These are phyloP conservation scores for Mobula hypostoma DNA, from an alignment of 2,113 vertebrate species.

Conservation along the genomic window DNA sequence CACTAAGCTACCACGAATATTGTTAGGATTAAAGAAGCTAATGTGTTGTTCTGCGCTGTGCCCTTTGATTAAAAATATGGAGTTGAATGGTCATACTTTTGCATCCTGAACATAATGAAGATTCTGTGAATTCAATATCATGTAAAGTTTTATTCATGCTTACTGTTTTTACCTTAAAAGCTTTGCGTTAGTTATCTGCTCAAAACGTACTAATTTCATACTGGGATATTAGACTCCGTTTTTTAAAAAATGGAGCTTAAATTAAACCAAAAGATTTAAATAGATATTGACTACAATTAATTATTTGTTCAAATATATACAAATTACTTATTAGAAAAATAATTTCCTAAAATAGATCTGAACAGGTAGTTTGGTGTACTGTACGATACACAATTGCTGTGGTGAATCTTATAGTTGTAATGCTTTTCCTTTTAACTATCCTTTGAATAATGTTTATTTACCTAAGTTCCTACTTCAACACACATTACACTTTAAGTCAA, in stretches of 20 bases:
- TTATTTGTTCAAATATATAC: slow-evolving; percentile 35
- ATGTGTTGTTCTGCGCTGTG: not conserved
- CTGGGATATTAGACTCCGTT: not conserved
- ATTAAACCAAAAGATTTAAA: not conserved
- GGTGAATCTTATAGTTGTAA: not conserved
- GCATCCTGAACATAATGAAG: slow-evolving; percentile 13
- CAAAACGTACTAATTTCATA: slow-evolving; percentile 10
- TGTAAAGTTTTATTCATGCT: slow-evolving; percentile 25
- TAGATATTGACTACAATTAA: not conserved
- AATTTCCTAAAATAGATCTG: slow-evolving; percentile 15
- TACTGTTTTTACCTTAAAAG: not conserved
- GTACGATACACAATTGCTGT: not conserved
- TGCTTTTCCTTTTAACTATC: slow-evolving; percentile 3
- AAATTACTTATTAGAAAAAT: slow-evolving; percentile 34
- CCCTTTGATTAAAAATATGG: not conserved
- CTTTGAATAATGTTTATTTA: slow-evolving; percentile 30
- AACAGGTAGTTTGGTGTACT: slow-evolving; percentile 23
- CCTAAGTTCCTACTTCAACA: slow-evolving; percentile 29
- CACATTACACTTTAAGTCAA: slow-evolving; percentile 28
- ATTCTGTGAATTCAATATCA: not conserved
- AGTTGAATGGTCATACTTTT: not conserved
- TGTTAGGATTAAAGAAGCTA: not conserved
- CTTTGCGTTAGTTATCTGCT: slow-evolving; percentile 8
- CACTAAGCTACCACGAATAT: not conserved
- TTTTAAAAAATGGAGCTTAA: not conserved